phyloP scores from a whole-genome alignment of 1,140 invertebrate genomes.

The Cyrtorhinus lividipennis region DNA sequence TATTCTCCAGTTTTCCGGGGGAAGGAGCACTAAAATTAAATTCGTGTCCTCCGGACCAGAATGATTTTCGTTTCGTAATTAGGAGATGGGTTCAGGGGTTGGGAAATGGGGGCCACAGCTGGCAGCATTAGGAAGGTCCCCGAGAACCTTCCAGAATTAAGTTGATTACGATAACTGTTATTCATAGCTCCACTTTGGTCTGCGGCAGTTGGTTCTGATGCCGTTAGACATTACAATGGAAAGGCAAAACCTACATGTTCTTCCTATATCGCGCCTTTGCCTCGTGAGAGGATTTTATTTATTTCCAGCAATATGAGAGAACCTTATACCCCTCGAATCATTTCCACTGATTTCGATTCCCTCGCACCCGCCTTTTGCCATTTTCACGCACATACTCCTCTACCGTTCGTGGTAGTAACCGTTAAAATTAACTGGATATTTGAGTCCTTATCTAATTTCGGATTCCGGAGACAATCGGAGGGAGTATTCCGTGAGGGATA shows the following conservation, averaged over 20 bases:
- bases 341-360: background rate
- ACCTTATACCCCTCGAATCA: background rate
- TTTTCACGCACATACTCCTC: conserved; percentile 1
- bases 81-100: background rate
- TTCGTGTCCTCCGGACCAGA: background rate
- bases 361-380: background rate
- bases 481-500: background rate
- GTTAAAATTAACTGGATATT: background rate
- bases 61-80: conserved; percentile 15
- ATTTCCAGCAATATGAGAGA: conserved; percentile 11
- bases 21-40: conserved; percentile 10
- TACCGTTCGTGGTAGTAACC: background rate
- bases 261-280: background rate
- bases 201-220: conserved; percentile 12
- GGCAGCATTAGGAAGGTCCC: conserved; percentile 4
- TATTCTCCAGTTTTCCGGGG: background rate
- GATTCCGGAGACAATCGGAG: conserved; percentile 3
- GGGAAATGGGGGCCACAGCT: conserved; percentile 4
- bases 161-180: conserved; percentile 17
- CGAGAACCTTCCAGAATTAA: conserved; percentile 12
- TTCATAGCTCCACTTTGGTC: conserved; percentile 4
- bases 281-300: conserved; percentile 13
- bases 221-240: background rate
- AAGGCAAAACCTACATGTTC: conserved; percentile 1
- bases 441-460: conserved; percentile 1